Evolutionary conservation across 2,113 vertebrate genomes (phyloP).

Genomic region (Zapornia atra): DNA sequence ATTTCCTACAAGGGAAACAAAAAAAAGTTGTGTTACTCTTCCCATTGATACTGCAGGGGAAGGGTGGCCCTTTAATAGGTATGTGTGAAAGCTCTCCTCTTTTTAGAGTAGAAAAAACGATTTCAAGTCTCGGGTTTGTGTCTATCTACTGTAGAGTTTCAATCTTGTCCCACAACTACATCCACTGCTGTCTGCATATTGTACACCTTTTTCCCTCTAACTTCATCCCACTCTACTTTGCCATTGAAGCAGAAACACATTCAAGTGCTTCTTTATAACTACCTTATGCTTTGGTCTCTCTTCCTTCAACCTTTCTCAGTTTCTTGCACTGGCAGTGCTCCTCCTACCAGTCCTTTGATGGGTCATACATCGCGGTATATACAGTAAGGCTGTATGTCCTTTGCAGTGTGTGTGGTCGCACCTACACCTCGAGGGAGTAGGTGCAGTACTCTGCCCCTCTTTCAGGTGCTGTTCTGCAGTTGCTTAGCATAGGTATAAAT

Average conservation of each 20-base stretch:
- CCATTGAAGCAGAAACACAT: neutral
- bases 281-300: neutral
- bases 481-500: neutral
- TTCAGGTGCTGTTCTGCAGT: neutral
- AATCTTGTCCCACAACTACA: neutral
- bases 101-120: neutral
- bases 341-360: neutral
- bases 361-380: rapidly evolving
- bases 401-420: rapidly evolving
- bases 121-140: neutral
- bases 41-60: neutral
- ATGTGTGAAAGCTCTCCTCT: neutral
- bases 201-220: neutral
- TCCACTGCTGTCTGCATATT: neutral
- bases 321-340: neutral
- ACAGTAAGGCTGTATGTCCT: neutral
- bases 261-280: neutral
- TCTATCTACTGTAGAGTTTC: neutral
- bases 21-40: neutral
- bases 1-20: neutral
- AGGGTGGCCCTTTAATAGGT: neutral
- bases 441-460: neutral
- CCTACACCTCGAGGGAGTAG: neutral
- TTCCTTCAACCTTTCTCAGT: neutral
- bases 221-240: neutral